A percentile compares a stretch with the other conserved stretches of the same genome.
Evolutionary conservation across 2,113 vertebrate species (phyloP).

Genomic region (Papio anubis): DNA sequence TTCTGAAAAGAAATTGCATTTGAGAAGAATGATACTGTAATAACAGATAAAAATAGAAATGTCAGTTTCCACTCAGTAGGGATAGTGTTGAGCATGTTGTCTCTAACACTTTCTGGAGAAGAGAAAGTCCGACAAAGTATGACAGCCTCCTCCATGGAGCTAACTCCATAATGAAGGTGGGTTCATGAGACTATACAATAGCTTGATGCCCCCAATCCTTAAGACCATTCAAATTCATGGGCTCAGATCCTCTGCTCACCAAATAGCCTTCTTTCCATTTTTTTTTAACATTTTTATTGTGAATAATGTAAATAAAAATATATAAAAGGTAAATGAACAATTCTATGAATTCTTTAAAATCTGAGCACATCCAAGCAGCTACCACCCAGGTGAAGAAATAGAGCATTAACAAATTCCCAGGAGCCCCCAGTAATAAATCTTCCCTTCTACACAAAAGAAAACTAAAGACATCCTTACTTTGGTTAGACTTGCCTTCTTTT

Average conservation of each 20-base stretch:
- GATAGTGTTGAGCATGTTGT: background rate
- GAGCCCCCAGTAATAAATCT: background rate
- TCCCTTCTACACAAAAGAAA: background rate
- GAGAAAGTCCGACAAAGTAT: background rate
- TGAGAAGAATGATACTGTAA: background rate
- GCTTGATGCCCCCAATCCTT: background rate
- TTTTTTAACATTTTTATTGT: background rate
- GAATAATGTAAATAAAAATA: background rate
- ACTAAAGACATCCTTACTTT: background rate
- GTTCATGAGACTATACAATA: background rate
- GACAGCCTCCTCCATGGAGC: background rate
- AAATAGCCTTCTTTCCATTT: background rate
- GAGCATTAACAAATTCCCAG: background rate
- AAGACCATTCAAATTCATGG: background rate
- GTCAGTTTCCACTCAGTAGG: background rate
- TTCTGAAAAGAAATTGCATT: background rate
- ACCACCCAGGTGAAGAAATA: background rate
- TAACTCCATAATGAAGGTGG: background rate
- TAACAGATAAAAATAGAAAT: background rate
- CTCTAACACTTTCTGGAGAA: background rate
- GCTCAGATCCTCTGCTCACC: background rate
- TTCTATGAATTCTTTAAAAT: background rate
- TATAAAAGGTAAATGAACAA: background rate
- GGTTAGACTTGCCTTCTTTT: background rate
- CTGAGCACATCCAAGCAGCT: background rate